Evolutionary conservation across 2,888 invertebrate genomes (phyloP).

Genomic region (Eilema griseolum): DNA sequence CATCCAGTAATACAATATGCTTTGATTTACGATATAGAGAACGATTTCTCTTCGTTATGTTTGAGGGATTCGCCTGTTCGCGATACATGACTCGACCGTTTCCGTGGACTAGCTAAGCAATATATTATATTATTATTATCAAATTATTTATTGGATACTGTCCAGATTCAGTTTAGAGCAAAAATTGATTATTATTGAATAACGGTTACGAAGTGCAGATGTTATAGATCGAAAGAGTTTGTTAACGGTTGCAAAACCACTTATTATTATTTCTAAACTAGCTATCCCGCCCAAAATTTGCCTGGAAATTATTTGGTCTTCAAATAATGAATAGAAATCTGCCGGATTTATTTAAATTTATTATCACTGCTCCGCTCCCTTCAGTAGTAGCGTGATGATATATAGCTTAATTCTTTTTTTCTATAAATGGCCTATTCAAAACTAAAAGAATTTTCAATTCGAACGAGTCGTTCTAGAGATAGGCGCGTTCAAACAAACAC

Average conservation of each 20-base stretch:
- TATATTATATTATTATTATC: constrained; percentile 37
- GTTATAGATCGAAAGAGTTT: neutral
- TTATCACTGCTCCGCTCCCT: no score
- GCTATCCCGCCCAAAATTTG: no score
- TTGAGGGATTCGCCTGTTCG: constrained; percentile 66
- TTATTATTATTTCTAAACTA: no score
- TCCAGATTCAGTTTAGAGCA: constrained; percentile 16
- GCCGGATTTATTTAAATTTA: no score
- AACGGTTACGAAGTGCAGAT: neutral
- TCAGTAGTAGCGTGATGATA: no score
- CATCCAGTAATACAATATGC: constrained; percentile 68
- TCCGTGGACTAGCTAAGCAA: constrained; percentile 46
- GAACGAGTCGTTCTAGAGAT: no score
- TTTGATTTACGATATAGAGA: constrained; percentile 76
- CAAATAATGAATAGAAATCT: no score
- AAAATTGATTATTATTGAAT: neutral
- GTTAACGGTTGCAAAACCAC: neutral
- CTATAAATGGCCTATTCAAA: no score
- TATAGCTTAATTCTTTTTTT: no score
- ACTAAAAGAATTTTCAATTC: no score
- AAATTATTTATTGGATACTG: constrained; percentile 28
- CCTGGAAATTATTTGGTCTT: no score
- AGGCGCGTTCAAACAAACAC: no score
- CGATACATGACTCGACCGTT: constrained; percentile 68
- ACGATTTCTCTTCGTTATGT: constrained; percentile 77